Conservation (phyloP, 2,888 invertebrate genomes). For the Melipona beecheii region DNA sequence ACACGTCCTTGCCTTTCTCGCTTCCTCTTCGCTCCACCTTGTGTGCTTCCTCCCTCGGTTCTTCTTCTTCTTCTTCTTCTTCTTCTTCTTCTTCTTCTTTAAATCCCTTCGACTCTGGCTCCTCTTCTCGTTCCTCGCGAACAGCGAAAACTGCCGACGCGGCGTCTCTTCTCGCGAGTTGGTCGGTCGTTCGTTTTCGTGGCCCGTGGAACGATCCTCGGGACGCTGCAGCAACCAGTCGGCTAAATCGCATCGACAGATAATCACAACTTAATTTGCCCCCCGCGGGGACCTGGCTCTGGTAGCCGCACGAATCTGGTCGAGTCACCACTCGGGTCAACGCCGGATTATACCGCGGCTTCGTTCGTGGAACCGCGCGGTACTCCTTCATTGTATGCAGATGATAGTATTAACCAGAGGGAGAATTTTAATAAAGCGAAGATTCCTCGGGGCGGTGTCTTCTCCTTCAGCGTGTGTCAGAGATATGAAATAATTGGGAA, state of each 20-base stretch:
- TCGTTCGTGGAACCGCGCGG: constrained; percentile 47
- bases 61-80: constrained; percentile 4
- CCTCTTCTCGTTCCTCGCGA: neutral
- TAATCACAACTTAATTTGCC: constrained; percentile 84
- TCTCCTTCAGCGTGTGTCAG: neutral
- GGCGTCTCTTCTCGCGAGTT: constrained; percentile 10
- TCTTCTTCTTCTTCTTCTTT: constrained; percentile 24
- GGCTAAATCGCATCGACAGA: constrained; percentile 84
- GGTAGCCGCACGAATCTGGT: constrained; percentile 63
- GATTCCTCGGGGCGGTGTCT: neutral
- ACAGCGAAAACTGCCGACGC: neutral
- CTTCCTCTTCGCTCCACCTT: constrained; percentile 23
- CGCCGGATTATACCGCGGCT: constrained; percentile 29
- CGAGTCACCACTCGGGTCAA: constrained; percentile 60
- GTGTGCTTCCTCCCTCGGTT: constrained; percentile 25
- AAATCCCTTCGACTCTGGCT: neutral
- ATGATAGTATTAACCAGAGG: constrained; percentile 44
- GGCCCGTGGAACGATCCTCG: constrained; percentile 48
- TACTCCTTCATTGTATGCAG: constrained; percentile 74
- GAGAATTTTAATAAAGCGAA: constrained; percentile 21
- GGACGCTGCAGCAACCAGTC: constrained; percentile 61
- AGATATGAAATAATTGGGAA: neutral
- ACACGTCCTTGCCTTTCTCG: constrained; percentile 57
- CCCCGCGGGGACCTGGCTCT: constrained; percentile 75
- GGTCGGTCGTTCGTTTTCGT: constrained; percentile 3